Percentiles rank a stretch among this genome's conserved stretches.
phyloP scores from a whole-genome alignment of 1,140 invertebrate species.

The Eueides isabella region DNA sequence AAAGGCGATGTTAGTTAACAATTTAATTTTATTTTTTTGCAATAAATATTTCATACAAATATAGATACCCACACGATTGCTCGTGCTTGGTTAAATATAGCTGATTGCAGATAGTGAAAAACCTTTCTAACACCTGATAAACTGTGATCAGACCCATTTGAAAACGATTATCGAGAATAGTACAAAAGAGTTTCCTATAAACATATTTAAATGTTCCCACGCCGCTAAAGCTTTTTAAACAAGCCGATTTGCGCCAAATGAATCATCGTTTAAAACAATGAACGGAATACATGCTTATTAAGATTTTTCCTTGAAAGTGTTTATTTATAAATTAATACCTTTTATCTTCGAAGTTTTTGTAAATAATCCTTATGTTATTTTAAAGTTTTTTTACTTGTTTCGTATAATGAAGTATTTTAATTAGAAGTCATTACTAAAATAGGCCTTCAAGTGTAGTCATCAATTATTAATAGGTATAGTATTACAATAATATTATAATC shows the following conservation, averaged over 20 bases:
- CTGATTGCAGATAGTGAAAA: neutral
- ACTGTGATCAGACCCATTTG: conserved; percentile 23
- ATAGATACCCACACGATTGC: too few relatives aligned
- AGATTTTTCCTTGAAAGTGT: conserved; percentile 37
- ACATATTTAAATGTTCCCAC: conserved; percentile 29
- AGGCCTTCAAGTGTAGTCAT: neutral
- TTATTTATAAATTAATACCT: conserved; percentile 13
- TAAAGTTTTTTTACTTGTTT: neutral
- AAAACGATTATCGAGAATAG: conserved; percentile 22
- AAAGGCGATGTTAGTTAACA: too few relatives aligned
- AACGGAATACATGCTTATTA: conserved; percentile 24
- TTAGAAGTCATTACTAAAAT: neutral
- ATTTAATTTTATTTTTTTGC: neutral
- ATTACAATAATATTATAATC: too few relatives aligned
- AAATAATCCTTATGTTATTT: conserved; percentile 4
- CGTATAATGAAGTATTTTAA: neutral
- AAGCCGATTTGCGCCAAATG: conserved; percentile 35
- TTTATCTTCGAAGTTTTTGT: neutral
- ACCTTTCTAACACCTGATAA: conserved; percentile 29
- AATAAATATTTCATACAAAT: neutral
- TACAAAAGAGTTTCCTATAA: conserved; percentile 24
- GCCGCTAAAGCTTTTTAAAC: conserved; percentile 23
- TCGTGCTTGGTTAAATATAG: neutral
- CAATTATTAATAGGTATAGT: neutral
- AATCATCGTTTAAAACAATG: conserved; percentile 38